Evolutionary conservation across 2,797 vertebrate species (phyloP).

Genomic region (Myotis findleyi): DNA sequence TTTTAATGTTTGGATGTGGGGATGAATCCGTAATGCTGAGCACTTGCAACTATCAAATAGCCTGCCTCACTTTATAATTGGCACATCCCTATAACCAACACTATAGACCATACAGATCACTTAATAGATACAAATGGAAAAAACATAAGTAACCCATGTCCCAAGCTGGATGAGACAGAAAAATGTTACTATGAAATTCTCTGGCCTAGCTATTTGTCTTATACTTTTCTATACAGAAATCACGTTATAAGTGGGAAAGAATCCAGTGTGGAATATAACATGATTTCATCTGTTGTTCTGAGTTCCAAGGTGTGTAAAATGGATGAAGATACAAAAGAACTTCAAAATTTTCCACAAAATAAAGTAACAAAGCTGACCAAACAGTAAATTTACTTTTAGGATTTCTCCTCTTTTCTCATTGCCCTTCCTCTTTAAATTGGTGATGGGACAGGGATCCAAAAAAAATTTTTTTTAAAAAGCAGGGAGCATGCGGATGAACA

Average conservation of each 20-base stretch:
- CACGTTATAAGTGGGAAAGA: neutral
- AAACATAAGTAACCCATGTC: neutral
- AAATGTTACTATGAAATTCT: neutral
- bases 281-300: neutral
- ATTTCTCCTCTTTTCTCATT: neutral
- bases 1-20: neutral
- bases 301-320: neutral
- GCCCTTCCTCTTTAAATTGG: neutral
- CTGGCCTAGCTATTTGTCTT: neutral
- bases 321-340: neutral
- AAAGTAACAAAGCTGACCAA: neutral
- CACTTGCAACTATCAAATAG: neutral
- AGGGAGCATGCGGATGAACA: neutral
- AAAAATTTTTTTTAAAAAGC: fast-evolving
- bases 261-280: neutral
- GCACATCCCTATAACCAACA: neutral
- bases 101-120: neutral
- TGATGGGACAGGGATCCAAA: neutral
- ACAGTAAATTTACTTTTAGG: neutral
- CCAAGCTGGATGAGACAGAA: neutral
- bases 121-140: neutral
- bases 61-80: neutral
- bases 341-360: neutral
- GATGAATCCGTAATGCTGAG: neutral
- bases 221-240: neutral